phyloP scores from a whole-genome alignment of 2,113 vertebrate species.

The Seriola aureovittata region DNA sequence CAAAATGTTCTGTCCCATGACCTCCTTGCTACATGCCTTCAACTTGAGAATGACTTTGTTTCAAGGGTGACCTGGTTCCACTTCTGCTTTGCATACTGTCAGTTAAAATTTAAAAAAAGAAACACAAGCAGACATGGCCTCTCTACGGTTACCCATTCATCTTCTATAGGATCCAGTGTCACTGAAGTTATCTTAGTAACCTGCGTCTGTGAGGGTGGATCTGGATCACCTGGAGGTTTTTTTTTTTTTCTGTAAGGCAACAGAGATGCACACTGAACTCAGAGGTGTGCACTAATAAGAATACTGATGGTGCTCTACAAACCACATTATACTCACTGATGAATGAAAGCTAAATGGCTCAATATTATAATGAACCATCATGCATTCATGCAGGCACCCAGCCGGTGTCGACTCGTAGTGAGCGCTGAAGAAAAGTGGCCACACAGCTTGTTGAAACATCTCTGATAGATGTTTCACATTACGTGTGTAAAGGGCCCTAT shows the following conservation, averaged over 20 bases:
- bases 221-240: not conserved
- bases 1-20: not conserved
- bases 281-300: slow-evolving; percentile 3
- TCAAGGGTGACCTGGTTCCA: slow-evolving; percentile 48
- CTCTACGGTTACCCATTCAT: not conserved
- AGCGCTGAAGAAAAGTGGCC: slow-evolving; percentile 49
- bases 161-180: not conserved
- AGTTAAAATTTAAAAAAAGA: not conserved
- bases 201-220: not conserved
- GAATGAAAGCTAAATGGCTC: slow-evolving; percentile 50
- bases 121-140: slow-evolving; percentile 13
- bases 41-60: slow-evolving; percentile 25
- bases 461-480: slow-evolving; percentile 62
- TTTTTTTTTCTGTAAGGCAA: too few relatives aligned
- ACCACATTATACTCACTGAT: slow-evolving; percentile 43
- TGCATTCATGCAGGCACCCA: slow-evolving; percentile 55
- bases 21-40: not conserved
- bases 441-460: slow-evolving; percentile 48
- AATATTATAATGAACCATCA: slow-evolving; percentile 60
- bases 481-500: not conserved
- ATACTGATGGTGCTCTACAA: slow-evolving; percentile 40
- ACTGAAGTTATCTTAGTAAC: not conserved
- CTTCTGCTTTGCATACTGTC: slow-evolving; percentile 1
- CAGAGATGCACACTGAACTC: not conserved
- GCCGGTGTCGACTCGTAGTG: slow-evolving; percentile 56